phyloP scores from a whole-genome alignment of 92 coral and sea anemone species.

The Bergia sp. region DNA sequence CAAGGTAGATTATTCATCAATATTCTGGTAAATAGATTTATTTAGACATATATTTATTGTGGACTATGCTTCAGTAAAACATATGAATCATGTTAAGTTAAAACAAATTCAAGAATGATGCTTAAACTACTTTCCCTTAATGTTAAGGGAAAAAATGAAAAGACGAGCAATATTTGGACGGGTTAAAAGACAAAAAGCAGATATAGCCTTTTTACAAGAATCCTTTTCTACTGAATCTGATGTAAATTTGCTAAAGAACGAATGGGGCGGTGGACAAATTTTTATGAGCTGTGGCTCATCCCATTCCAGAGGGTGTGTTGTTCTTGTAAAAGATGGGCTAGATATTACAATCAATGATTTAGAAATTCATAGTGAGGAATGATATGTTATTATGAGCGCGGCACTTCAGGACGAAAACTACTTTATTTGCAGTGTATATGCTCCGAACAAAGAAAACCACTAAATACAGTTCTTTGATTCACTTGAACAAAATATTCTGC shows the following conservation, averaged over 20 bases:
- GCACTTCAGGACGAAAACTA: background rate
- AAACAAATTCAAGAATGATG: background rate
- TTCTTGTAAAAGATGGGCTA: too few species aligned
- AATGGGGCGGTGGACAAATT: too few species aligned
- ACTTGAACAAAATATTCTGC: background rate
- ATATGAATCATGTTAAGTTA: background rate
- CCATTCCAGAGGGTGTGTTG: too few species aligned
- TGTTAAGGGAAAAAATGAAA: slow-evolving; percentile 9
- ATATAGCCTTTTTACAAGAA: slow-evolving; percentile 1
- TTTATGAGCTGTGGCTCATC: too few species aligned
- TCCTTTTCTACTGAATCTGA: slow-evolving; percentile 1
- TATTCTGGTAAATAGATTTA: too few species aligned
- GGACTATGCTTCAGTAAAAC: background rate
- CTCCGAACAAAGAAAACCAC: background rate
- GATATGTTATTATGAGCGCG: background rate
- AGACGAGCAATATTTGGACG: slow-evolving; percentile 13
- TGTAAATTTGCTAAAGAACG: too few species aligned
- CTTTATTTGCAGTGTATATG: background rate
- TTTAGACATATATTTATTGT: too few species aligned
- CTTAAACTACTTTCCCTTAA: slow-evolving; percentile 6
- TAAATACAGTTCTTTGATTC: background rate
- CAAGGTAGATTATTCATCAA: too few species aligned
- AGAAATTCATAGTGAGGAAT: background rate
- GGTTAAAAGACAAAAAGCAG: slow-evolving; percentile 5
- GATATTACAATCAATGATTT: background rate